Base-by-base conservation (phyloP, 1,140 invertebrate genomes). In the Macrosteles quadrilineatus region DNA sequence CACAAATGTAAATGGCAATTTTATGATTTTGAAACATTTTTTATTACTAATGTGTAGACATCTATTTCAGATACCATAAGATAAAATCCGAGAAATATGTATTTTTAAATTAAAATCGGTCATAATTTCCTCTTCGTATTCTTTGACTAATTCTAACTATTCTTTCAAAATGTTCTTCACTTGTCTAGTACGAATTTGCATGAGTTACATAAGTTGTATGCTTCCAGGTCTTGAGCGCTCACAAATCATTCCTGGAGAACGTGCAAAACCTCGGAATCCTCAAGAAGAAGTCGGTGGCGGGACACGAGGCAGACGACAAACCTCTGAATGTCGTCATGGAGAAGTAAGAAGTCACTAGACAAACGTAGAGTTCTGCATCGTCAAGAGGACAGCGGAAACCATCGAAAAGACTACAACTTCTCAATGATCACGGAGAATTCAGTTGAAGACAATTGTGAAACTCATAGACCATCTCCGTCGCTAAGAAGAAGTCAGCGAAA, bases 201-300 rank as follows among this genome's bases (percentile, higher is more conserved):
- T n/a, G n/a, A n/a, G n/a, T n/a, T n/a, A n/a, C n/a, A n/a, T n/a
- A n/a, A n/a, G n/a, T n/a, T n/a, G n/a, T n/a, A n/a, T n/a, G n/a
- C n/a, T n/a, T n/a, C 11, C 55, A 59, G 55, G 71, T 69, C 27
- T 69, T 73, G 50, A 67, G 62, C 55, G 76, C 76, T 25, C 73
- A 76, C 25, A 94, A 94, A 81, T 92, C 89, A 73, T 94, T 96
- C 78, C 84, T 96, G 75, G 93, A 96, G 80, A 95, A 93, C 81
- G 92, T 95, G 31, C 93, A 94, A 78, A 93, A 95, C 79, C 85
- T 95, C 73, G 92, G 91, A 50, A 91, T 95, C 72, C 80, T 95
- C 71, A 95, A 95, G 85, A 95, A 93, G 83, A 91, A 93, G 81
- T 87, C 91, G 1, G 85, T 92, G 21, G 68, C 64, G 27, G 36